Percentiles rank a stretch among this genome's conserved stretches.
Evolutionary conservation across 1,140 invertebrate genomes (phyloP).

Genomic region (Cydia amplana): DNA sequence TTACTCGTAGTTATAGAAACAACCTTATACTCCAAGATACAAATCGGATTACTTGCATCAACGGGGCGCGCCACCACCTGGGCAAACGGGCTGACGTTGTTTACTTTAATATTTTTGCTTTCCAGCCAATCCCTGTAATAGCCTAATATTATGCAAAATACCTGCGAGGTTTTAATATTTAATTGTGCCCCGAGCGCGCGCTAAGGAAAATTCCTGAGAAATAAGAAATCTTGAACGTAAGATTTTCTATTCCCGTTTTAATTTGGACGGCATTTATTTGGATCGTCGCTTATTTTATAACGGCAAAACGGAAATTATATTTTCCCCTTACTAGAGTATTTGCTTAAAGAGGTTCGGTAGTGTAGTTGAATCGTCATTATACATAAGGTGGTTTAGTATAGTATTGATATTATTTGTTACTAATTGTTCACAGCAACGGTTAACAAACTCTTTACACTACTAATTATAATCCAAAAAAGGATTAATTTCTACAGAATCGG

Average conservation of each 20-base stretch:
- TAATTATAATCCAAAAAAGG: constrained; percentile 3
- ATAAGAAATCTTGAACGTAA: constrained; percentile 42
- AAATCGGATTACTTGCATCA: constrained; percentile 2
- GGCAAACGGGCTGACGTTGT: constrained; percentile 20
- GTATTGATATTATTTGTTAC: no score
- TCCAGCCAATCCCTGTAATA: constrained; percentile 44
- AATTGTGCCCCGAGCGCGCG: constrained; percentile 46
- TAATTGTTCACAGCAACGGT: not conserved
- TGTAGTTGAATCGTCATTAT: no score
- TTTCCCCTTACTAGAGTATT: not conserved
- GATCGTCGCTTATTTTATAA: constrained; percentile 24
- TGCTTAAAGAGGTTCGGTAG: not conserved
- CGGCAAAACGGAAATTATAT: constrained; percentile 23
- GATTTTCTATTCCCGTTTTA: constrained; percentile 37
- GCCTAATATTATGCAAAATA: constrained; percentile 56
- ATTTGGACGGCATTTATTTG: constrained; percentile 35
- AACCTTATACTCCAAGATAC: not conserved
- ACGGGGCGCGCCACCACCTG: constrained; percentile 29
- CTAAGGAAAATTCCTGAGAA: constrained; percentile 38
- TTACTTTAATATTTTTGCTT: constrained; percentile 42
- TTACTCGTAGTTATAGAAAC: not conserved
- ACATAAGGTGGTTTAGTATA: no score
- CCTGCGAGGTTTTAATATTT: constrained; percentile 49
- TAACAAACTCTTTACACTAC: not conserved
- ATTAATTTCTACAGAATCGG: not conserved